Conservation (phyloP, 2,888 invertebrate species). For the Pristionchus mayeri region DNA sequence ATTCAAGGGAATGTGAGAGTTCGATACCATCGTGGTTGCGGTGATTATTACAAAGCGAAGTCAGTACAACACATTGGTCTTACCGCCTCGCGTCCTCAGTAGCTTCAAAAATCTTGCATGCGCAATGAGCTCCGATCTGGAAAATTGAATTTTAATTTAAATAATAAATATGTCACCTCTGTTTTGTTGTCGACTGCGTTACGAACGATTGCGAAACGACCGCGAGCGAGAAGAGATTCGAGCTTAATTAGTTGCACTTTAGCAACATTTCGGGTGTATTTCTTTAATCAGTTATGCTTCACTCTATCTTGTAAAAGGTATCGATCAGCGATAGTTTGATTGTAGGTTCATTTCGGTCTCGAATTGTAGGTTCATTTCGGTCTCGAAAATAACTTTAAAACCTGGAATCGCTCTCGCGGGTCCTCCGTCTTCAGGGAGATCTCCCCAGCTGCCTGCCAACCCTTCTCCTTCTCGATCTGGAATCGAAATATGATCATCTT, state of each 20-base stretch:
- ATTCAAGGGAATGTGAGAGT: no score
- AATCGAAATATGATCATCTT: not conserved
- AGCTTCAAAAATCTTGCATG: slow-evolving; percentile 38
- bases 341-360: no score
- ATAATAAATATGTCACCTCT: slow-evolving; percentile 55
- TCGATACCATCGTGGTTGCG: no score
- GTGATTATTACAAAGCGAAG: no score
- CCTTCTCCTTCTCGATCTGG: slow-evolving; percentile 52
- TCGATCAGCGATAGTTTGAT: no score
- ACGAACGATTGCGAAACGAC: slow-evolving; percentile 88
- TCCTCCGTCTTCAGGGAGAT: slow-evolving; percentile 54
- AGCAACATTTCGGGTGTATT: no score
- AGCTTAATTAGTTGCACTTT: slow-evolving; percentile 41
- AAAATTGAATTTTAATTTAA: not conserved
- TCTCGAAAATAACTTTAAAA: slow-evolving; percentile 59
- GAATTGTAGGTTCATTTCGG: slow-evolving; percentile 21
- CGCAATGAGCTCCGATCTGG: slow-evolving; percentile 46
- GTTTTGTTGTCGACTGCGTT: slow-evolving; percentile 84
- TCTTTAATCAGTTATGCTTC: no score
- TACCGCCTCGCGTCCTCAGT: slow-evolving; percentile 46
- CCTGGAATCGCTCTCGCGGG: slow-evolving; percentile 60
- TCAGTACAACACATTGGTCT: no score
- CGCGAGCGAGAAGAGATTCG: slow-evolving; percentile 81
- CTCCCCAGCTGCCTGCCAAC: slow-evolving; percentile 40
- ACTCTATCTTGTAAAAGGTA: no score